These are phyloP conservation scores for Falco columbarius DNA, from an alignment of 2,797 vertebrate genomes.

Conservation along the genomic window DNA sequence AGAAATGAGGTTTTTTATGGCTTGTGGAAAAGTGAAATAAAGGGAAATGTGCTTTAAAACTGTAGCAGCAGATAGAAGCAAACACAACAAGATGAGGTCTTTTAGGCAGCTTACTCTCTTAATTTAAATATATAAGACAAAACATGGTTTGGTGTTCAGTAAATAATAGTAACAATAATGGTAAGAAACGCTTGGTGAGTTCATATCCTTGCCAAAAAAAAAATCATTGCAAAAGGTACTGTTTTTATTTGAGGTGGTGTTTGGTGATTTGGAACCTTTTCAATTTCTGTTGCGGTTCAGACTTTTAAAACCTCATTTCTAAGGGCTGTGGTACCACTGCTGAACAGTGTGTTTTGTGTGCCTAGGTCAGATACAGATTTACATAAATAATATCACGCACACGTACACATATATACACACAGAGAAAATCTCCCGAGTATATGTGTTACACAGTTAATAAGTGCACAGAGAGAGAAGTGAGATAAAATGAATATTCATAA, in stretches of 20 bases:
- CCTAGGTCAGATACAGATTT: conserved; percentile 6
- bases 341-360: not conserved
- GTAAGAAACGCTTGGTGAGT: conserved; percentile 25
- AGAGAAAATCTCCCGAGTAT: not conserved
- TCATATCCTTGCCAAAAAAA: conserved; percentile 15
- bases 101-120: conserved; percentile 67
- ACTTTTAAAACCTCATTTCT: not conserved
- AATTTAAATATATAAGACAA: conserved; percentile 67
- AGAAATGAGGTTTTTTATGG: conserved; percentile 92
- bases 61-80: conserved; percentile 71
- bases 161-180: conserved; percentile 59
- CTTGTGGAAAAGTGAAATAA: conserved; percentile 86
- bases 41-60: conserved; percentile 82
- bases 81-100: conserved; percentile 52
- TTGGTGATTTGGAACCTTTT: conserved; percentile 36
- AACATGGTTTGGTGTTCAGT: conserved; percentile 54
- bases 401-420: not conserved
- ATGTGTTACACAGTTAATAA: conserved; percentile 48
- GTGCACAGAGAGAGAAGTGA: conserved; percentile 45
- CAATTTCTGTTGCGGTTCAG: conserved; percentile 10
- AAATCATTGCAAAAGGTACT: not conserved
- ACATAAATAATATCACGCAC: not conserved
- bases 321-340: not conserved
- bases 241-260: conserved; percentile 39
- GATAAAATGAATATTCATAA: conserved; percentile 70